Base-by-base conservation (phyloP, 1,140 invertebrate genomes). In the Drosophila pruinosa region DNA sequence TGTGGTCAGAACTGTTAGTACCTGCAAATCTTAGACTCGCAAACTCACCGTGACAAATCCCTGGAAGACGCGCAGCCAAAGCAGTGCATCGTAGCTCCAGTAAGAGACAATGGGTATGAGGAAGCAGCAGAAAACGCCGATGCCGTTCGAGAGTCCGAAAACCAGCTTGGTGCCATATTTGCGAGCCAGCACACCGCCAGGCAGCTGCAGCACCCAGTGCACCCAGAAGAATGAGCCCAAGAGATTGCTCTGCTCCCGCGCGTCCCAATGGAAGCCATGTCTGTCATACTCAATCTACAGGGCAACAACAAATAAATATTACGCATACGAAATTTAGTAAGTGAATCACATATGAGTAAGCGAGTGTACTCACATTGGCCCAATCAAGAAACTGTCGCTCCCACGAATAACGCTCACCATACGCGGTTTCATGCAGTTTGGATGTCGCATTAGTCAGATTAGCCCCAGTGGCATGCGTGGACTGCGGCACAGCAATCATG, bases 191-290 rank as follows among this genome's bases (percentile, higher is more conserved):
- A 95, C 89, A 4, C 95, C 96, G 2, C 95, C 96, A 0, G 96
- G 95, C 4, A 97, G 90, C 91, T 97, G 96, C 0, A 94, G 93
- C 0, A 94, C 6, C 93, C 95, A 95, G 70, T 96, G 95, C 1
- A 95, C 89, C 94, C 95, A 96, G 81, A 95, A 96, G 78, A 95
- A 96, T 0, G 94, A 93, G 0, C 95, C 95, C 15, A 97, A 85
- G 1, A 95, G 92, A n/a, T 94, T 64, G 26, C 94, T 94, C 91
- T 96, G 95, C 36, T 94, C 91, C 36, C 93, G 92, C 50, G 94
- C 94, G 76, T 94, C 93, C 96, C 96, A 96, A 3, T 91, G 61
- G 63, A 94, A 95, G 26, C 93, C 92, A 12, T 92, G 59, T 8
- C 64, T 54, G 2, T 83, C 72, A 72, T 86, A 90, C 1, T 80